These are phyloP conservation scores for Cercopithecus hamlyni DNA, from an alignment of 2,797 vertebrate species.

Conservation along the genomic window DNA sequence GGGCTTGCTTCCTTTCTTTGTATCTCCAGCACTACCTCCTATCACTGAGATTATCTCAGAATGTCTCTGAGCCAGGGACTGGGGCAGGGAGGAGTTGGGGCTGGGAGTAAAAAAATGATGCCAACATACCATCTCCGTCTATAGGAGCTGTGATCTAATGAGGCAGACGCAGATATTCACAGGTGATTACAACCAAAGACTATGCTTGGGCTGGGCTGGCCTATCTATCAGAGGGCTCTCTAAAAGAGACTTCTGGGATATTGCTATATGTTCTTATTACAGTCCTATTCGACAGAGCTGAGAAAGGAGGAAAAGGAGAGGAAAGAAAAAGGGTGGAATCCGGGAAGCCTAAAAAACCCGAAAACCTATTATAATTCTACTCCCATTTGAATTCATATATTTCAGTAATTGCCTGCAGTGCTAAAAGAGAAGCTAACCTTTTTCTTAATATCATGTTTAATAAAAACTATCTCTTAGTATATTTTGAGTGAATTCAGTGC, in stretches of 20 bases:
- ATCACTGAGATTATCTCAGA: not conserved
- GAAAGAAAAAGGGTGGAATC: not conserved
- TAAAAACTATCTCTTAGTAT: slow-evolving; percentile 59
- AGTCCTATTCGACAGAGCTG: not conserved
- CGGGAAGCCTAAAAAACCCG: not conserved
- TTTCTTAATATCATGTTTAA: slow-evolving; percentile 58
- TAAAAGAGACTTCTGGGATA: not conserved
- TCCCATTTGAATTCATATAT: slow-evolving; percentile 51
- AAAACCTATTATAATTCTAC: slow-evolving; percentile 49
- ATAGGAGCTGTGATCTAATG: not conserved
- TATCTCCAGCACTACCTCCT: not conserved
- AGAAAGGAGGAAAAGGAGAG: not conserved
- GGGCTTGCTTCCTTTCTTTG: not conserved
- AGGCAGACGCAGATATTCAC: not conserved
- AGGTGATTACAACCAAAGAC: not conserved
- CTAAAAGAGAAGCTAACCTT: slow-evolving; percentile 61
- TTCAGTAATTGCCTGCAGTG: slow-evolving; percentile 59
- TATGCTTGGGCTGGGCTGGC: not conserved
- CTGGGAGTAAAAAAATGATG: not conserved
- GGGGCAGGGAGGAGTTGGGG: not conserved
- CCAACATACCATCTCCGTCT: not conserved
- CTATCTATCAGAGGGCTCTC: not conserved
- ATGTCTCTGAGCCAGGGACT: not conserved
- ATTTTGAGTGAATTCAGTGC: slow-evolving; percentile 48
- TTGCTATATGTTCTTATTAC: not conserved